Base-by-base conservation (phyloP, 2,797 vertebrate species). In the Sebastes jordani region DNA sequence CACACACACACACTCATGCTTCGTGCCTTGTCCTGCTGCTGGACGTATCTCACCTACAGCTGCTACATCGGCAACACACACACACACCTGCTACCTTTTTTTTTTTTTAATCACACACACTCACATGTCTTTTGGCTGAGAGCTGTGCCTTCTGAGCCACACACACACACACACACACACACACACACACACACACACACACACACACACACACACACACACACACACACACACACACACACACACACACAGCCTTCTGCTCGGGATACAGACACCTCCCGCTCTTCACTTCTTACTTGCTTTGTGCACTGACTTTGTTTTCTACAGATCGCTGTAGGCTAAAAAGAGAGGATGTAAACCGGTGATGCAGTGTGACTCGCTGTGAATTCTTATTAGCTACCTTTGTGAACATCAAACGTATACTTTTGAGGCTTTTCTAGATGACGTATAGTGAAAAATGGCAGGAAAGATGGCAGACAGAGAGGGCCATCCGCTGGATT, bases 1-100 rank as follows among this genome's bases (percentile, higher is more conserved):
- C 64, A 65, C 34, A 69, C 58, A 71, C 56, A 76, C 71, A 82
- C 22, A 75, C 52, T 83, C 76, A 83, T 64, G 93, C 92, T 94
- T 83, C 11, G 95, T 96, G 95, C 95, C 95, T 96, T 96, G 91
- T 95, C 91, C 86, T 89, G 88, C 89, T 86, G 82, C 77, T 76
- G 91, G 92, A 94, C 75, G 20, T 78, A 74, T 80, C 66, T 62
- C 6, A 61, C 86, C 79, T 84, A 72, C 85, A 91, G 86, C 91
- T 90, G 78, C 88, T 84, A 69, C 81, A 83, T 85, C 9, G 13
- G 64, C 81, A 49, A 90, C 78, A 81, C 69, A 34, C 38, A 34
- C 38, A 90, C 78, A 81, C 66, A 34, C 82, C 76, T 84, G 79
- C 82, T 82, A 89, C 83, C 69, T 38, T 77, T 85, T 80, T 82